A percentile compares a stretch with the other conserved stretches of the same genome.
These are phyloP conservation scores for Nesometra sesokonis DNA, from an alignment of 35 echinoderm and acorn worm genomes.

Conservation along the genomic window DNA sequence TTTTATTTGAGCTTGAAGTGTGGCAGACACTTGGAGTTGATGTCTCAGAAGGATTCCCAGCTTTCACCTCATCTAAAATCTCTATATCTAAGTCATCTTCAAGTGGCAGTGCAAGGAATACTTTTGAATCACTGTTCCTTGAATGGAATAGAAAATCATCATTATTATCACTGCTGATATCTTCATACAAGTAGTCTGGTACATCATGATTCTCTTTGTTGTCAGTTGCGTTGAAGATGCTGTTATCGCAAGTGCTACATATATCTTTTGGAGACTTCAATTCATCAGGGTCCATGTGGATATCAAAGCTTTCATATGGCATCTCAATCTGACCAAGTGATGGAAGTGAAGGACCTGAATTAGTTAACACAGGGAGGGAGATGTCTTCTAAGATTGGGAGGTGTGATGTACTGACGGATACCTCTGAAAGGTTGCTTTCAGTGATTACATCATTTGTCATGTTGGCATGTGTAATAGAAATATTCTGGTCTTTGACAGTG, in stretches of 20 bases:
- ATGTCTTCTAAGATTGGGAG: not conserved
- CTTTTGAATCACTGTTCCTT: not conserved
- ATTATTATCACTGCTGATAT: not conserved
- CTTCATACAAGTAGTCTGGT: not conserved
- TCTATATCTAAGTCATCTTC: not conserved
- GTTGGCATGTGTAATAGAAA: not conserved
- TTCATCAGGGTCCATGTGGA: not conserved
- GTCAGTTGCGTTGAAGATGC: not conserved
- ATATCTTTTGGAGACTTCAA: not conserved
- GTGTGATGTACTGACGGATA: not conserved
- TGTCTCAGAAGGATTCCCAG: not conserved
- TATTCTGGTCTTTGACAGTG: no score
- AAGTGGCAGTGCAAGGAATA: not conserved
- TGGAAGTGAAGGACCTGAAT: not conserved
- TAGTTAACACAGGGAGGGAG: not conserved
- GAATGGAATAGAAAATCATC: not conserved
- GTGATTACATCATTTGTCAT: not conserved
- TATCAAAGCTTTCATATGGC: not conserved
- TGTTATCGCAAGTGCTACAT: not conserved
- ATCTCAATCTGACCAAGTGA: not conserved
- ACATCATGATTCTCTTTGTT: not conserved
- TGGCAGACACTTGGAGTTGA: not conserved
- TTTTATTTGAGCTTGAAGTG: not conserved
- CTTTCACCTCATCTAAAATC: not conserved
- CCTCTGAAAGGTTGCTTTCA: not conserved